Evolutionary conservation across 2,888 invertebrate genomes (phyloP), one percentile per base, ranked within the genome.

Genomic region (Tinea semifulvella): DNA sequence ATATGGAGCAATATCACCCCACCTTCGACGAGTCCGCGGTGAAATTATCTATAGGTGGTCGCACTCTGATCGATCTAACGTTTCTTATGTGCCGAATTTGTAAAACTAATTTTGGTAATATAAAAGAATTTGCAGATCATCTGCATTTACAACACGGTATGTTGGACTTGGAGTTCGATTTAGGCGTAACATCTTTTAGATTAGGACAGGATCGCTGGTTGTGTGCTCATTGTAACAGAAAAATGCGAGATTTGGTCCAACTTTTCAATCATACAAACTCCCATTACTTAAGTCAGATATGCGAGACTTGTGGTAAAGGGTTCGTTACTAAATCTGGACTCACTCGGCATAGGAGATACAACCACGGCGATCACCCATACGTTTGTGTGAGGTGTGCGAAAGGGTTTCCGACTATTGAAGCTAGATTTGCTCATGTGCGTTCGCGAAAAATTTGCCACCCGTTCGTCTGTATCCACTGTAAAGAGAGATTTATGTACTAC

Each of bases 1-100:
- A 49, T 14, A 28, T 46, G 22, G 43, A 61, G 36, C 55, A 57
- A 6, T 27, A 44, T 1, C 49, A 49, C 25, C 13, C 20, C 6
- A 13, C 25, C 6, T n/a, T 42, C 7, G 43, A 49, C 26, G 44
- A 31, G 14, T 39, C 48, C 4, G 25, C n/a, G 3, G 20, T 26
- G 4, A 35, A n/a, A 4, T 16, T 16, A 7, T 27, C 42, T 2
- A 31, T 36, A 1, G 13, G 11, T 8, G 25, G 39, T 10, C n/a
- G n/a, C n/a, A 10, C 43, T 1, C 26, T 43, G 3, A 43, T 48
- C 14, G 46, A 48, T 38, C 31, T 46, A 19, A 36, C 40, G 1
- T 11, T 13, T n/a, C 13, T 48, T 20, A 20, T 16, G 5, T 48
- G 48, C 35, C 43, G 27, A n/a, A 10, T 49, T 3, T 49, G 47